These are phyloP conservation scores for Heliocidaris erythrogramma DNA, from an alignment of 35 echinoderm and acorn worm genomes.

Conservation along the genomic window DNA sequence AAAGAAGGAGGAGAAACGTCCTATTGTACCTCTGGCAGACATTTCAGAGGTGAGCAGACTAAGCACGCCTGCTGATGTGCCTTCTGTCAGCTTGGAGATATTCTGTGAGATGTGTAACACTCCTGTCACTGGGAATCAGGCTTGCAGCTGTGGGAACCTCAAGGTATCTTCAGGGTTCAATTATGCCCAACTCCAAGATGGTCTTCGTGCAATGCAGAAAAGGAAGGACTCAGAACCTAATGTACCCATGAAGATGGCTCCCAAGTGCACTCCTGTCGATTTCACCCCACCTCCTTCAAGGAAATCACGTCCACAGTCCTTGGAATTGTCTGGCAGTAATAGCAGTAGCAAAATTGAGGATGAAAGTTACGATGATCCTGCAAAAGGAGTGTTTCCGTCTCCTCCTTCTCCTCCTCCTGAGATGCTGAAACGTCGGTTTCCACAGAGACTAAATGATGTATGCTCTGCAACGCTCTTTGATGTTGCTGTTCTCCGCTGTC, in stretches of 20 bases:
- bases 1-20: conserved; percentile 41
- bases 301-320: conserved; percentile 24
- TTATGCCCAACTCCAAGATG: conserved; percentile 43
- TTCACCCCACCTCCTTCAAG: background rate
- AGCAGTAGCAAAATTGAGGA: conserved; percentile 28
- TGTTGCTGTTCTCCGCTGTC: conserved; percentile 92
- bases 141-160: conserved; percentile 83
- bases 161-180: conserved; percentile 64
- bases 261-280: conserved; percentile 14
- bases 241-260: background rate
- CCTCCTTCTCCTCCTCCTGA: conserved; percentile 36
- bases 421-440: conserved; percentile 40
- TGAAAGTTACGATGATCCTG: background rate
- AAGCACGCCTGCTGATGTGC: conserved; percentile 83
- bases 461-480: conserved; percentile 95
- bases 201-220: background rate
- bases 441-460: conserved; percentile 79
- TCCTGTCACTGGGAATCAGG: conserved; percentile 60
- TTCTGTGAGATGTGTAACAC: conserved; percentile 91
- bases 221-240: conserved; percentile 35
- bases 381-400: background rate
- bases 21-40: conserved; percentile 74
- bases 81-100: conserved; percentile 84
- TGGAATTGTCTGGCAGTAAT: conserved; percentile 22
- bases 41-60: conserved; percentile 76